phyloP scores from a whole-genome alignment of 2,888 invertebrate species.

The Tenthredo livida region DNA sequence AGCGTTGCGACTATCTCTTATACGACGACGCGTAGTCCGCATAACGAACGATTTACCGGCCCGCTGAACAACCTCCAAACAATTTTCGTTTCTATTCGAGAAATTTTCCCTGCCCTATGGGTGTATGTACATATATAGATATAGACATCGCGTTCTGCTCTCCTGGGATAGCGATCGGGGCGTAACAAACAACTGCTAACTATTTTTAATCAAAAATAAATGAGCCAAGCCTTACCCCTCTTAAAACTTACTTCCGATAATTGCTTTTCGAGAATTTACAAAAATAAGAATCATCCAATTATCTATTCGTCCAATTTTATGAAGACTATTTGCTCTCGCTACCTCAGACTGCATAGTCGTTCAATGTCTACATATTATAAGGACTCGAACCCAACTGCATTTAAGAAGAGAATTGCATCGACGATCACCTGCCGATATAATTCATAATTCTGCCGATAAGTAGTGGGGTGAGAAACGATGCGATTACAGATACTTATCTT shows the following conservation, averaged over 20 bases:
- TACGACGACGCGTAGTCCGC: slow-evolving; percentile 55
- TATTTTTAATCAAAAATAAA: slow-evolving; percentile 19
- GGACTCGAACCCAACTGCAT: neutral
- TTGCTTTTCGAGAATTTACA: neutral
- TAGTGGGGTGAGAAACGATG: neutral
- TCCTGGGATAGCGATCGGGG: neutral
- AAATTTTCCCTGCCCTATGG: slow-evolving; percentile 17
- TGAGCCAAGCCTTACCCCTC: neutral
- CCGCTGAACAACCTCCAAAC: slow-evolving; percentile 54
- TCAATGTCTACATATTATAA: neutral
- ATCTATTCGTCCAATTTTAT: neutral
- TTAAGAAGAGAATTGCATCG: neutral
- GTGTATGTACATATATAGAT: no score
- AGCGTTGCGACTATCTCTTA: slow-evolving; percentile 47
- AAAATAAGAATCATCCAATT: neutral
- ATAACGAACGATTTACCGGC: slow-evolving; percentile 54
- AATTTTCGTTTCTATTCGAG: slow-evolving; percentile 46
- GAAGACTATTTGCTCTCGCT: neutral
- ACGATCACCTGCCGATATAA: neutral
- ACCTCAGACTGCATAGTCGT: neutral
- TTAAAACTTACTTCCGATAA: slow-evolving; percentile 14
- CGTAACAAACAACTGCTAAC: slow-evolving; percentile 30
- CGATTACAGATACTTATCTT: neutral
- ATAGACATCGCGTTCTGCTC: neutral
- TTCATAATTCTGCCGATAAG: neutral